phyloP scores from a whole-genome alignment of 2,888 invertebrate genomes.

The Torymus aiolomorphi region DNA sequence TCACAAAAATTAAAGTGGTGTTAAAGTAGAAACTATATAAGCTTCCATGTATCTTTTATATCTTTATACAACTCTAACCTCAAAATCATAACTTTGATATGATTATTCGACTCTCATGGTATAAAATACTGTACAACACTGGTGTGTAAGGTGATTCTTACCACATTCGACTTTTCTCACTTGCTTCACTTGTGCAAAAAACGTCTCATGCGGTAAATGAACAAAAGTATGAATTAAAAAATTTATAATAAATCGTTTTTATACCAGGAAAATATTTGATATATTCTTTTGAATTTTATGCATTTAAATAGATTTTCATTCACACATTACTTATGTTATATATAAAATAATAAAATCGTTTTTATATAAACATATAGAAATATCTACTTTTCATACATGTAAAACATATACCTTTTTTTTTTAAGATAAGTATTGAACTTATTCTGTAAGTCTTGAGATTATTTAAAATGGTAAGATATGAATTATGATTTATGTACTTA shows the following conservation, averaged over 20 bases:
- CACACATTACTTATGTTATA: slow-evolving; percentile 24
- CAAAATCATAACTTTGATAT: too few species aligned
- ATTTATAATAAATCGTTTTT: slow-evolving; percentile 24
- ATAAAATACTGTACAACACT: too few species aligned
- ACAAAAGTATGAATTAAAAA: not conserved
- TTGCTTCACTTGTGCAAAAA: too few species aligned
- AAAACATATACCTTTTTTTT: not conserved
- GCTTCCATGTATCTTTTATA: not conserved
- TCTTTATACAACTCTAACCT: too few species aligned
- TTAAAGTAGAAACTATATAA: slow-evolving; percentile 9
- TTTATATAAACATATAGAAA: slow-evolving; percentile 52
- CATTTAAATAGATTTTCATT: slow-evolving; percentile 30
- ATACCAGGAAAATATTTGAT: slow-evolving; percentile 18
- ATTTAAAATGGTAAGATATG: too few species aligned
- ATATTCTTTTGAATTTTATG: slow-evolving; percentile 14
- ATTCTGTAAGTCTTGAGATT: too few species aligned
- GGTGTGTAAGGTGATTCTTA: too few species aligned
- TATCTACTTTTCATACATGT: slow-evolving; percentile 6
- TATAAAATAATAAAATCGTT: slow-evolving; percentile 52
- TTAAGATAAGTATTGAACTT: too few species aligned
- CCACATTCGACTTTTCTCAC: too few species aligned
- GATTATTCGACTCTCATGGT: too few species aligned
- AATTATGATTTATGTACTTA: too few species aligned
- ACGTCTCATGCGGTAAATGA: too few species aligned
- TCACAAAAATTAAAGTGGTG: slow-evolving; percentile 16